Evolutionary conservation across 2,797 vertebrate species (phyloP).

Genomic region (Sebastes melanostomus): DNA sequence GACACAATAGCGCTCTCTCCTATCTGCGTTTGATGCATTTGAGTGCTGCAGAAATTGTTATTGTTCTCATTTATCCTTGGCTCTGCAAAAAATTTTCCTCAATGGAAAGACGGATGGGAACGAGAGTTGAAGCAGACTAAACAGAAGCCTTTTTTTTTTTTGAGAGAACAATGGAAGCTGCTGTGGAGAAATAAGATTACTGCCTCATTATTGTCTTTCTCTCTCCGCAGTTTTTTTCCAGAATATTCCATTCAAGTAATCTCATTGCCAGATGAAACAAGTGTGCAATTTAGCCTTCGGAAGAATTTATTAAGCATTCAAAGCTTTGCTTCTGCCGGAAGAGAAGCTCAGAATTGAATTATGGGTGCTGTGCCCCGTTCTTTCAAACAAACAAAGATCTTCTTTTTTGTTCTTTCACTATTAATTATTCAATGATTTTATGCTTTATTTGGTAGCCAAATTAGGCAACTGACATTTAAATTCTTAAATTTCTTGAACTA

Average conservation of each 20-base stretch:
- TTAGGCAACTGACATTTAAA: slow-evolving; percentile 1
- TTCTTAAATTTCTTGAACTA: neutral
- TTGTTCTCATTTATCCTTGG: slow-evolving; percentile 70
- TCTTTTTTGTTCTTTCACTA: slow-evolving; percentile 26
- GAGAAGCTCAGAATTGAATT: slow-evolving; percentile 56
- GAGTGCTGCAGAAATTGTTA: slow-evolving; percentile 64
- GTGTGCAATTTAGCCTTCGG: slow-evolving; percentile 55
- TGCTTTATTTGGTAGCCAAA: slow-evolving; percentile 25
- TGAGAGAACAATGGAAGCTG: slow-evolving; percentile 71
- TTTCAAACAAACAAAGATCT: slow-evolving; percentile 55
- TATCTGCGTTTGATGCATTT: slow-evolving; percentile 46
- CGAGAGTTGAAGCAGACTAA: slow-evolving; percentile 60
- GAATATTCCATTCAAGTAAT: slow-evolving; percentile 74
- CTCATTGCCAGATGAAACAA: slow-evolving; percentile 72
- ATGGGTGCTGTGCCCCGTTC: slow-evolving; percentile 44
- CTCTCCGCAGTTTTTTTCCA: slow-evolving; percentile 65
- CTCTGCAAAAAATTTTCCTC: slow-evolving; percentile 57
- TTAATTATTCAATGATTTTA: slow-evolving; percentile 18
- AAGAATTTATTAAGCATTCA: slow-evolving; percentile 69
- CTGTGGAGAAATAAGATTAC: slow-evolving; percentile 76
- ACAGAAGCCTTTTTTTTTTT: slow-evolving; percentile 61
- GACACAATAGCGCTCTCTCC: slow-evolving; percentile 47
- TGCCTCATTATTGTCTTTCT: slow-evolving; percentile 70
- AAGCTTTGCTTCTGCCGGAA: slow-evolving; percentile 53
- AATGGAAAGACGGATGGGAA: slow-evolving; percentile 73